Evolutionary conservation across 2,113 vertebrate genomes (phyloP).

Genomic region (Fulmarus glacialis): DNA sequence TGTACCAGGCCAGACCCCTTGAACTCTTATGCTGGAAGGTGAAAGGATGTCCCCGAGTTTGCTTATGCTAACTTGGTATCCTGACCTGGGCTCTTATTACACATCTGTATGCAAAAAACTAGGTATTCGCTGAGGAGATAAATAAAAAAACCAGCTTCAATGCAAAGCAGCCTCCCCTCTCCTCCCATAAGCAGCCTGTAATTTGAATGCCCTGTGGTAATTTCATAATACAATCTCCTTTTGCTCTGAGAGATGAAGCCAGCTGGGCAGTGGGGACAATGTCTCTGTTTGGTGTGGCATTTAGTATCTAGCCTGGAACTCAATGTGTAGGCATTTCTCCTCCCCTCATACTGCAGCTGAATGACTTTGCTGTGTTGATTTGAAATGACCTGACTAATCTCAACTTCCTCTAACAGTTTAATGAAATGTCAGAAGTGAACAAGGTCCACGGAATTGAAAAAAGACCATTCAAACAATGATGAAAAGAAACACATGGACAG

Average conservation of each 20-base stretch:
- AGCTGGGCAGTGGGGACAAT: not conserved
- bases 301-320: slow-evolving; percentile 12
- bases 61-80: not conserved
- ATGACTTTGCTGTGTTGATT: slow-evolving; percentile 50
- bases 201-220: not conserved
- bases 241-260: not conserved
- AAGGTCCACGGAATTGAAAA: slow-evolving; percentile 26
- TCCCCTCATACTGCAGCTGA: slow-evolving; percentile 22
- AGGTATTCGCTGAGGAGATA: not conserved
- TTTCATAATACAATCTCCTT: not conserved
- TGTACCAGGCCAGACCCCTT: not conserved
- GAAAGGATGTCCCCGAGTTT: not conserved
- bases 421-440: slow-evolving; percentile 61
- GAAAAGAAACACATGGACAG: slow-evolving; percentile 65
- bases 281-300: not conserved
- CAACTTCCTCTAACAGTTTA: slow-evolving; percentile 64
- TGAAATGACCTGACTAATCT: slow-evolving; percentile 63
- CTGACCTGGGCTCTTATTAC: not conserved
- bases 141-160: not conserved
- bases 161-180: not conserved
- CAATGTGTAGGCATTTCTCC: not conserved
- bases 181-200: rapidly evolving
- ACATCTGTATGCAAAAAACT: not conserved
- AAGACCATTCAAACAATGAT: slow-evolving; percentile 60
- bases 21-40: not conserved